These are phyloP conservation scores for Abrostola tripartita DNA, from an alignment of 2,888 invertebrate species.

Conservation along the genomic window DNA sequence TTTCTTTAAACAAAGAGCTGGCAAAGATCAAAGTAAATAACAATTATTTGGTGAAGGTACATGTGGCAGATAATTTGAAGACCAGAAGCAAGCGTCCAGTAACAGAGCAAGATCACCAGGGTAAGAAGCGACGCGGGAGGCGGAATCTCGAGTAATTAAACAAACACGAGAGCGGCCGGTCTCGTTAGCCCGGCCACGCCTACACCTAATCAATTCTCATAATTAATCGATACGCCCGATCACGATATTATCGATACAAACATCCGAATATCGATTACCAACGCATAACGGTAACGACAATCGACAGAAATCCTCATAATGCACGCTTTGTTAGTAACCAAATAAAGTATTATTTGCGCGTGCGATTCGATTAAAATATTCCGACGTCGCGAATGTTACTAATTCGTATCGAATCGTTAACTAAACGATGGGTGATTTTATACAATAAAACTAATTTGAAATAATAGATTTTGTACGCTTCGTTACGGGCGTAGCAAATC, in stretches of 20 bases:
- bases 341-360: constrained; percentile 48
- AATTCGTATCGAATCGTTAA: constrained; percentile 68
- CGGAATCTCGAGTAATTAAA: constrained; percentile 77
- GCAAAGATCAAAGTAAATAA: too few relatives aligned
- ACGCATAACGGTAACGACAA: constrained; percentile 60
- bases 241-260: constrained; percentile 54
- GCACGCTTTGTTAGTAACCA: constrained; percentile 46
- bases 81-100: constrained; percentile 65
- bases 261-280: constrained; percentile 67
- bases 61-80: constrained; percentile 56
- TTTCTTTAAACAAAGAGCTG: too few relatives aligned
- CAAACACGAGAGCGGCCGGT: constrained; percentile 79
- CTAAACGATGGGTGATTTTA: constrained; percentile 67
- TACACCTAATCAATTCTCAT: constrained; percentile 79
- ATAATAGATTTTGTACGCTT: constrained; percentile 62
- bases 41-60: too few relatives aligned
- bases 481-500: constrained; percentile 55
- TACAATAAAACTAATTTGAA: constrained; percentile 64
- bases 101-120: constrained; percentile 56
- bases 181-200: constrained; percentile 78
- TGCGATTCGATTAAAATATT: constrained; percentile 55
- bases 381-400: constrained; percentile 53
- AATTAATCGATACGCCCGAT: constrained; percentile 76
- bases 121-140: constrained; percentile 61
- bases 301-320: constrained; percentile 52